Percentiles rank a stretch among this genome's conserved stretches.
Evolutionary conservation across 2,797 vertebrate species (phyloP).

Genomic region (Leptoclinus maculatus): DNA sequence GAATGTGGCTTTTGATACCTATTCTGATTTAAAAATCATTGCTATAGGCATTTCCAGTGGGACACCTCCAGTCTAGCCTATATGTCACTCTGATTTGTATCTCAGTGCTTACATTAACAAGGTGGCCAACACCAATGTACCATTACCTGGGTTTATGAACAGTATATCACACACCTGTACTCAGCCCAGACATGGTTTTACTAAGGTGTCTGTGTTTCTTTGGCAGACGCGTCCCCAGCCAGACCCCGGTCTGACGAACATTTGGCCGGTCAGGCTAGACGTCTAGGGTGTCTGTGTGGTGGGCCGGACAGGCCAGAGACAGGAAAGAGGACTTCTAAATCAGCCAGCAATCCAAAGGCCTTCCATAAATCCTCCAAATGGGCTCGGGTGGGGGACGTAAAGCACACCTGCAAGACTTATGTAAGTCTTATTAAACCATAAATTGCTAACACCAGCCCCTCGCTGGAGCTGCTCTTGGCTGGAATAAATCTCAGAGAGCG

Average conservation of each 20-base stretch:
- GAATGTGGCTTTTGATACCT: conserved; percentile 78
- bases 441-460: conserved; percentile 85
- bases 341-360: conserved; percentile 87
- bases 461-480: conserved; percentile 78
- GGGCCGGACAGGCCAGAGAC: conserved; percentile 77
- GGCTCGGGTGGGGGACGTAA: conserved; percentile 84
- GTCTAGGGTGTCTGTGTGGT: conserved; percentile 70
- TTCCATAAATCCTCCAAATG: conserved; percentile 88
- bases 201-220: conserved; percentile 76
- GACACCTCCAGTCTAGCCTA: conserved; percentile 76
- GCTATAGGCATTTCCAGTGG: conserved; percentile 75
- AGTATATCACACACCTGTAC: conserved; percentile 78
- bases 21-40: conserved; percentile 80
- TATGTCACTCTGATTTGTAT: conserved; percentile 88
- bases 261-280: conserved; percentile 74
- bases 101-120: conserved; percentile 82
- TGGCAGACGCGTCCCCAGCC: conserved; percentile 71
- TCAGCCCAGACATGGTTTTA: conserved; percentile 68
- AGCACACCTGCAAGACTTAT: conserved; percentile 92
- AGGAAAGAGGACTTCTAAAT: conserved; percentile 86
- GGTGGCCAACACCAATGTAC: conserved; percentile 74
- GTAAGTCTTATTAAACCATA: conserved; percentile 92
- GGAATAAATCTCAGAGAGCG: conserved; percentile 84
- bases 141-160: conserved; percentile 78
- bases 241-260: conserved; percentile 74